phyloP scores from a whole-genome alignment of 2,113 vertebrate species.

The Mustela lutreola region DNA sequence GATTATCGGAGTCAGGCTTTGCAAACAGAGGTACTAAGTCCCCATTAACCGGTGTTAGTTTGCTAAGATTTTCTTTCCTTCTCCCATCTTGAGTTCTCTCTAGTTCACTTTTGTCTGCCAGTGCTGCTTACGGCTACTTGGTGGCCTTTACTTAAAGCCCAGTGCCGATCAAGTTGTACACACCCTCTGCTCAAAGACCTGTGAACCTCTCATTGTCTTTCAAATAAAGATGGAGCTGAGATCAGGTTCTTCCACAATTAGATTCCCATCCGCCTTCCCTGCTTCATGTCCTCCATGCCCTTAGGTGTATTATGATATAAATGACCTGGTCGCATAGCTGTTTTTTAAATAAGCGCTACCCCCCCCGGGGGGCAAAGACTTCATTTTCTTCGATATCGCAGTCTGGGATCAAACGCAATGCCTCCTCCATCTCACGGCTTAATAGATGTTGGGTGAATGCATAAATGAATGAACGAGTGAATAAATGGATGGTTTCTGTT shows the following conservation, averaged over 20 bases:
- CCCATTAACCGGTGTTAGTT: background rate
- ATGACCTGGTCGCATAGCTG: background rate
- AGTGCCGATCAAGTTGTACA: background rate
- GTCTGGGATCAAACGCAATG: background rate
- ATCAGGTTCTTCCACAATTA: background rate
- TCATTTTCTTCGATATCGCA: background rate
- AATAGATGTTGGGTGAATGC: background rate
- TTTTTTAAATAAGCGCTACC: background rate
- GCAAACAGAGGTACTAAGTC: background rate
- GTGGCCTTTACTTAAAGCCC: background rate
- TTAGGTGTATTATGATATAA: background rate
- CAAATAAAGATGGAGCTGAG: background rate
- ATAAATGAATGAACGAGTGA: background rate
- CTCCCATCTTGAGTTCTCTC: background rate
- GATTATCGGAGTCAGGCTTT: background rate
- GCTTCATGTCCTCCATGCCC: background rate
- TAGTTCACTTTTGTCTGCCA: background rate
- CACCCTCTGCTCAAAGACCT: background rate
- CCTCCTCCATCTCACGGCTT: background rate
- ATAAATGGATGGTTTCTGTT: background rate
- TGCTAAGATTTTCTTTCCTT: background rate
- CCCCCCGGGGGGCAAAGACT: background rate
- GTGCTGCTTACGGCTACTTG: background rate
- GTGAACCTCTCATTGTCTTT: background rate
- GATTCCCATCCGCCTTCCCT: background rate